phyloP scores from a whole-genome alignment of 2,888 invertebrate species.

The Alviniconcha strummeri region DNA sequence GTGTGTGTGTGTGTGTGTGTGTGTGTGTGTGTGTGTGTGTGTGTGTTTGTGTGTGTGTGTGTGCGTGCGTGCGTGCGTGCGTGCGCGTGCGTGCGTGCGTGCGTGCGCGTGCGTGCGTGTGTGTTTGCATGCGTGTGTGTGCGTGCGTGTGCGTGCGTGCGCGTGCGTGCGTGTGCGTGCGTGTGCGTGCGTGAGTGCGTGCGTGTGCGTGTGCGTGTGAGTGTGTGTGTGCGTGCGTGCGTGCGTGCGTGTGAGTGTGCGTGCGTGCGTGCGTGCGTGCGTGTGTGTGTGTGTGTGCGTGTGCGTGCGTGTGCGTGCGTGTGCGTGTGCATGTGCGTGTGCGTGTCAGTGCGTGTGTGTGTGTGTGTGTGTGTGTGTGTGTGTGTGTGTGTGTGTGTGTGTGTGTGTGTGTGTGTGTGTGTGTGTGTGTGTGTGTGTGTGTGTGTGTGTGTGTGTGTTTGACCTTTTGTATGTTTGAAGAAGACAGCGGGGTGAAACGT shows the following conservation, averaged over 20 bases:
- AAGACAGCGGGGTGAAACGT: too few relatives aligned
- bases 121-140: constrained; percentile 5
- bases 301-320: neutral
- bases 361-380: neutral
- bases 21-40: neutral
- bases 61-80: neutral
- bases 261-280: neutral
- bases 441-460: constrained; percentile 20
- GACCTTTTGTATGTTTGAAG: neutral
- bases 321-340: neutral
- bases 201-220: neutral
- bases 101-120: neutral
- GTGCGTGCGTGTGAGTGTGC: neutral
- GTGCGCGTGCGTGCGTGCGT: too few relatives aligned
- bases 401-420: neutral
- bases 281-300: neutral
- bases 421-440: neutral
- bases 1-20: neutral
- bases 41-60: constrained; percentile 2
- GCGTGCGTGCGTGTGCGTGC: neutral
- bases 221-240: neutral
- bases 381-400: neutral
- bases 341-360: neutral
- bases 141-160: neutral
- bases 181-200: neutral